Evolutionary conservation across 2,797 vertebrate species (phyloP), one percentile per base, ranked within the genome.

Genomic region (Cebuella pygmaea): DNA sequence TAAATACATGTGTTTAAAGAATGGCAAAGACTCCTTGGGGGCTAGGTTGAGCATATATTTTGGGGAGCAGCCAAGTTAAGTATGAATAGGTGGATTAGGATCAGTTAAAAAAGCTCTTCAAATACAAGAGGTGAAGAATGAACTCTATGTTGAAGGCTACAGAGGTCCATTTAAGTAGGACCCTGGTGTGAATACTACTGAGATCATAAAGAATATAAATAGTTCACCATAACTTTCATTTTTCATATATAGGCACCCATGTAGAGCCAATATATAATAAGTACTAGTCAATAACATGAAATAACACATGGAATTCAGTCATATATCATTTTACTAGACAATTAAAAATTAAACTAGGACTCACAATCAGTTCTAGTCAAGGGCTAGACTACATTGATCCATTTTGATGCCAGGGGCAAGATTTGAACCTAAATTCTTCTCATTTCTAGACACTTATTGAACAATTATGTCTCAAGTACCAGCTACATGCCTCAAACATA

Each of bases 301-400:
- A 88, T 22, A 82, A 33, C 2, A 83, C 93, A 52, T 72, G 59
- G 55, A 94, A 88, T 92, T 90, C 33, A 46, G 19, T 81, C 92
- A 74, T 92, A 59, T 78, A 92, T 30, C 7, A 1, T 70, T 24
- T 81, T 78, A 36, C 2, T 94, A 7, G 36, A 50, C 4, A 92
- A 91, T 67, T 84, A 57, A 93, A 93, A 92, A 80, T 90, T 95
- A 88, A 89, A 93, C 55, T 48, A 74, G 67, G 13, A 85, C 46
- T 13, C 14, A 93, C 8, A 41, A 72, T 78, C 22, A 67, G 20
- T 88, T 93, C 39, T 82, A 90, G 85, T 92, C 10, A 48, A 64
- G 46, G 6, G 57, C 17, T 84, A n/a, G 10, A 84, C 10, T 86
- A 83, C 27, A 87, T 11, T 93, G 44, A 80, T 92, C n/a, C 61